A percentile compares a stretch with the other conserved stretches of the same genome.
phyloP scores from a whole-genome alignment of 1,140 invertebrate species.

The Drosophila tropicalis region DNA sequence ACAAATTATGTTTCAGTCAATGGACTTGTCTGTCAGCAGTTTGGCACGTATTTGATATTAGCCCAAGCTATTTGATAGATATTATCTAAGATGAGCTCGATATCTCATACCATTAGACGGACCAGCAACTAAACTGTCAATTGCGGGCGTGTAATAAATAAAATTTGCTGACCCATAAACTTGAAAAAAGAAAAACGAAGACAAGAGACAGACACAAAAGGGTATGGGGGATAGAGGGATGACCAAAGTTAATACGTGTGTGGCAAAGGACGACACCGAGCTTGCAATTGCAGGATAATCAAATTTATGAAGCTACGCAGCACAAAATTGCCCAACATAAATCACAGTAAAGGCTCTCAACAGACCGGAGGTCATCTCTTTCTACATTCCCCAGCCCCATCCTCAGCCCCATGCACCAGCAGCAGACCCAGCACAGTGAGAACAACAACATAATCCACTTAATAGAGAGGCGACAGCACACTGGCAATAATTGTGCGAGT shows the following conservation, averaged over 20 bases:
- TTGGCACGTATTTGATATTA: constrained; percentile 38
- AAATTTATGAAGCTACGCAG: constrained; percentile 77
- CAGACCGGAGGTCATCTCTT: constrained; percentile 43
- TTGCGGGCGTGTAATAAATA: constrained; percentile 73
- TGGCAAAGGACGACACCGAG: constrained; percentile 28
- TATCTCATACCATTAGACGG: constrained; percentile 10
- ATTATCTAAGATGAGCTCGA: constrained; percentile 42
- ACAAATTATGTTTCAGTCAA: neutral
- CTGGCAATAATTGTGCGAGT: constrained; percentile 47
- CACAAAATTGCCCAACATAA: constrained; percentile 74
- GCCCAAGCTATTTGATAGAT: constrained; percentile 51
- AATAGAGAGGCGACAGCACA: constrained; percentile 64
- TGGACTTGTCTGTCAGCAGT: neutral
- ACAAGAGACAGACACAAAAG: neutral
- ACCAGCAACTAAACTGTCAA: constrained; percentile 66
- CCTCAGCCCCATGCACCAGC: neutral
- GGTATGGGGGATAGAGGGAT: neutral
- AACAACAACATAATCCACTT: constrained; percentile 79
- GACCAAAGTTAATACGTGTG: constrained; percentile 13
- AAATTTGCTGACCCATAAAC: constrained; percentile 76
- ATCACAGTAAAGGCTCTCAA: constrained; percentile 55
- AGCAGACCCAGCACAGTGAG: constrained; percentile 37
- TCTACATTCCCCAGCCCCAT: neutral
- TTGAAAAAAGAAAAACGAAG: constrained; percentile 33
- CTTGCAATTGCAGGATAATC: constrained; percentile 76